Evolutionary conservation across 2,888 invertebrate species (phyloP).

Genomic region (Microdon myrmicae): DNA sequence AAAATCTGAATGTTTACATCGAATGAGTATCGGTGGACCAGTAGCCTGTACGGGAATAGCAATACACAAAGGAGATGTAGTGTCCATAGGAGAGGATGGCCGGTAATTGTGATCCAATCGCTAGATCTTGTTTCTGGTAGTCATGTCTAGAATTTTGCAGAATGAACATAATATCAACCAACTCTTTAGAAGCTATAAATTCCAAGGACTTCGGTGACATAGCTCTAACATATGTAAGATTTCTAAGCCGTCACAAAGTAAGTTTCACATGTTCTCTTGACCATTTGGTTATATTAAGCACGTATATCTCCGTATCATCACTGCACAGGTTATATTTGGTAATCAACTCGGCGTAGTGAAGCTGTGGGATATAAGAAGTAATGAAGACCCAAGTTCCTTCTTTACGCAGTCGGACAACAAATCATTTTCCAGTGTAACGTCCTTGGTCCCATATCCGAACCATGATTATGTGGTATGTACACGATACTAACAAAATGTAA

Average conservation of each 20-base stretch:
- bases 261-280: conserved; percentile 24
- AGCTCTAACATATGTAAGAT: conserved; percentile 80
- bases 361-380: conserved; percentile 84
- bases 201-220: conserved; percentile 80
- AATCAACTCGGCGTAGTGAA: conserved; percentile 91
- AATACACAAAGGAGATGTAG: conserved; percentile 80
- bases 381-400: conserved; percentile 71
- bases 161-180: conserved; percentile 69
- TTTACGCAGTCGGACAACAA: conserved; percentile 72
- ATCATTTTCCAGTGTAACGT: conserved; percentile 78
- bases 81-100: conserved; percentile 88
- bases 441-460: conserved; percentile 85
- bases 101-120: conserved; percentile 65
- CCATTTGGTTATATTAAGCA: no score
- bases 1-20: conserved; percentile 76
- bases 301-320: not conserved
- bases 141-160: conserved; percentile 53
- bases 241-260: conserved; percentile 75
- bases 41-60: conserved; percentile 83
- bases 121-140: no score
- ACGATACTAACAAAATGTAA: not conserved
- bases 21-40: conserved; percentile 68
- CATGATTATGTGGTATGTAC: conserved; percentile 80
- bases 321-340: conserved; percentile 77
- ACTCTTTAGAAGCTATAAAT: conserved; percentile 67